Percentiles rank a stretch among this genome's conserved stretches.
phyloP scores from a whole-genome alignment of 2,888 invertebrate species.

The Calameuta idolon region DNA sequence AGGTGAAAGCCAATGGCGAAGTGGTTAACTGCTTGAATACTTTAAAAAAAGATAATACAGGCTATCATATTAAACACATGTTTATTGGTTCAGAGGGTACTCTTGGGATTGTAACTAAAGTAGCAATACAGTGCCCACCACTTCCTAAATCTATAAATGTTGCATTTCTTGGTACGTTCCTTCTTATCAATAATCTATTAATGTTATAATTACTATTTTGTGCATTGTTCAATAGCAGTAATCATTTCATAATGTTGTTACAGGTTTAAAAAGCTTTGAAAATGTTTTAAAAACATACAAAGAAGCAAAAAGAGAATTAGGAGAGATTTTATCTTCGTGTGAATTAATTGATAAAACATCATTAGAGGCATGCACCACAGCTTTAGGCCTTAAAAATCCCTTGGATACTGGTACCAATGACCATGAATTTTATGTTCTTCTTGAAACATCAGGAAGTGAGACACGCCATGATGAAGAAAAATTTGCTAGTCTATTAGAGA shows the following conservation, averaged over 20 bases:
- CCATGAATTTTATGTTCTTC: slow-evolving; percentile 85
- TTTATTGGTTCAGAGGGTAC: slow-evolving; percentile 99
- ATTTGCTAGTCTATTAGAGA: slow-evolving; percentile 80
- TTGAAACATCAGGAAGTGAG: slow-evolving; percentile 91
- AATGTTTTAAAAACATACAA: slow-evolving; percentile 81
- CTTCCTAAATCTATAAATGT: slow-evolving; percentile 85
- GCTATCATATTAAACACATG: slow-evolving; percentile 95
- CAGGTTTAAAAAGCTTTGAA: slow-evolving; percentile 83
- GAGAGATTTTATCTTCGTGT: slow-evolving; percentile 94
- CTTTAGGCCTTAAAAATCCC: slow-evolving; percentile 72
- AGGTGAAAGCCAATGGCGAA: slow-evolving; percentile 89
- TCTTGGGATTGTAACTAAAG: slow-evolving; percentile 92
- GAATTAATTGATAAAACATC: slow-evolving; percentile 90
- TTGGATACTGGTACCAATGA: slow-evolving; percentile 46
- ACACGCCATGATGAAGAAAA: slow-evolving; percentile 89
- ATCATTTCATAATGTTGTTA: slow-evolving; percentile 23
- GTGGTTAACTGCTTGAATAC: slow-evolving; percentile 86
- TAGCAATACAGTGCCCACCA: slow-evolving; percentile 90
- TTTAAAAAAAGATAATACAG: slow-evolving; percentile 97
- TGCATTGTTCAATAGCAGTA: neutral
- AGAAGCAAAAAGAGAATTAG: slow-evolving; percentile 80
- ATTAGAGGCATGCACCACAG: slow-evolving; percentile 75
- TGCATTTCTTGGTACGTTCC: slow-evolving; percentile 84
- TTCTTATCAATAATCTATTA: neutral
- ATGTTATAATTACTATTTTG: neutral